Conservation (phyloP, 2,888 invertebrate genomes). For the Pinctada fucata region DNA sequence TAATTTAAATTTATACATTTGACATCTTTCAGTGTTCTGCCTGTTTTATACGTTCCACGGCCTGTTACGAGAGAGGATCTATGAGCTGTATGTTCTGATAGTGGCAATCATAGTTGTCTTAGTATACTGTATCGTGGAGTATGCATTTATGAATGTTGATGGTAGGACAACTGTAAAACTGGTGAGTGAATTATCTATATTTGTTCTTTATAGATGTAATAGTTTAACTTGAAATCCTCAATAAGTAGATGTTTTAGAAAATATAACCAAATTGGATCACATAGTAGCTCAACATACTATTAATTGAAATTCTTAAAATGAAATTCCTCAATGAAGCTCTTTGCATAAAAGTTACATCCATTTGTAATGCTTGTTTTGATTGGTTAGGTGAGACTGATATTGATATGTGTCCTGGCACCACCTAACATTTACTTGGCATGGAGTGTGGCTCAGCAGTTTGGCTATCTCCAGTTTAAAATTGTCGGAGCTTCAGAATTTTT, state of each 20-base stretch:
- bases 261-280: too few species aligned
- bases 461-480: slow-evolving; percentile 70
- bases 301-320: too few species aligned
- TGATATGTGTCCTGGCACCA: slow-evolving; percentile 65
- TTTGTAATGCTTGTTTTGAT: too few species aligned
- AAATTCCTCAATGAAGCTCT: too few species aligned
- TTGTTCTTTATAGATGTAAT: too few species aligned
- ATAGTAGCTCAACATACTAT: too few species aligned
- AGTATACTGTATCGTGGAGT: slow-evolving; percentile 70
- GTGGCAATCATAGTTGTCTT: slow-evolving; percentile 67
- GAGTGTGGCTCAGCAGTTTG: slow-evolving; percentile 66
- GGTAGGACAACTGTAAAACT: slow-evolving; percentile 65
- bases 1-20: too few species aligned
- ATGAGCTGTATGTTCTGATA: slow-evolving; percentile 71
- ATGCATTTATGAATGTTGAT: slow-evolving; percentile 54
- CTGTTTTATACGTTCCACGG: slow-evolving; percentile 71
- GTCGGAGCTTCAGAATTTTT: slow-evolving; percentile 70
- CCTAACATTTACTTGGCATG: slow-evolving; percentile 64
- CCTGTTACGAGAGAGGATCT: slow-evolving; percentile 67
- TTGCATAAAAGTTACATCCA: too few species aligned
- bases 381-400: slow-evolving; percentile 58
- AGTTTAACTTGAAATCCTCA: too few species aligned
- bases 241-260: too few species aligned
- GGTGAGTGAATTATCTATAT: slow-evolving; percentile 48
- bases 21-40: slow-evolving; percentile 64